phyloP scores from a whole-genome alignment of 2,113 vertebrate genomes.

The Sapayoa aenigma region DNA sequence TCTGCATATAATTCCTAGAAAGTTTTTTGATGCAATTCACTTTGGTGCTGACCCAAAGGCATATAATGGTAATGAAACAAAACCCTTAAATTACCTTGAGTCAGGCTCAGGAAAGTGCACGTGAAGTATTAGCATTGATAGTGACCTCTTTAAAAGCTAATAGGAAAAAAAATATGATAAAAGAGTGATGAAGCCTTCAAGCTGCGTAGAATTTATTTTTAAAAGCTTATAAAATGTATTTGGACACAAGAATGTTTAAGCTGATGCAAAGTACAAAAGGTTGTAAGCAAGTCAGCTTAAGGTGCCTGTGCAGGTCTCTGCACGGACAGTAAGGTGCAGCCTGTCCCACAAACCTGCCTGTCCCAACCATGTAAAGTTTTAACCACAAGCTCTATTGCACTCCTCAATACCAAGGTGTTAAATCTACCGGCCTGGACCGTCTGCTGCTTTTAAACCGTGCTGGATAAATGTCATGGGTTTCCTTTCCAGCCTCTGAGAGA shows the following conservation, averaged over 20 bases:
- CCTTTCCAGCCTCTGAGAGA: neutral
- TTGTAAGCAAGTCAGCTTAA: neutral
- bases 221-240: neutral
- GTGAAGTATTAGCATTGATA: neutral
- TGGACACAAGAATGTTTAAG: neutral
- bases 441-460: neutral
- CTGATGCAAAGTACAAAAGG: neutral
- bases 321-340: neutral
- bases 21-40: neutral
- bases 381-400: neutral
- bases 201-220: neutral
- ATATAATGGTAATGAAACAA: neutral
- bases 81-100: neutral
- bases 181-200: neutral
- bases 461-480: neutral
- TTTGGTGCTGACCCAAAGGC: neutral
- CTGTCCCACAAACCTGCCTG: neutral
- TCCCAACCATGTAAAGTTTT: neutral
- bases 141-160: neutral
- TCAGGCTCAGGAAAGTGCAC: neutral
- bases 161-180: neutral
- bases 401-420: neutral
- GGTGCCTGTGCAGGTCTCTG: neutral
- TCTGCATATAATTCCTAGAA: neutral
- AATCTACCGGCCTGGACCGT: neutral